These are phyloP conservation scores for Trichopria drosophilae DNA, from an alignment of 2,888 invertebrate species.

Conservation along the genomic window DNA sequence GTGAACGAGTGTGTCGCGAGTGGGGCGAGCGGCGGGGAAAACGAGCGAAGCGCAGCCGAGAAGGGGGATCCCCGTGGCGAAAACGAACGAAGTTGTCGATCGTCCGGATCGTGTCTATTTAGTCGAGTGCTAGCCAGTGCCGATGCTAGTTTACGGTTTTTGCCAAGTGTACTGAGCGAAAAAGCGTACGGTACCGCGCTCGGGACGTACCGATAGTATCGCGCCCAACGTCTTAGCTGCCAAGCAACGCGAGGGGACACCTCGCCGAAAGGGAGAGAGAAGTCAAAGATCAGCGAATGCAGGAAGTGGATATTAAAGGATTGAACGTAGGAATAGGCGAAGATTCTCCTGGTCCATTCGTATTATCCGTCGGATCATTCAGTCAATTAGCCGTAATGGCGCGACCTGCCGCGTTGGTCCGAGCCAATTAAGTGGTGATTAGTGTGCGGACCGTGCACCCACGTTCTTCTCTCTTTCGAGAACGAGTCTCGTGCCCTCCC, in stretches of 20 bases:
- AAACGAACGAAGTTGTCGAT: slow-evolving; percentile 32
- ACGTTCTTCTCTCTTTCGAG: slow-evolving; percentile 21
- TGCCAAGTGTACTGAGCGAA: slow-evolving; percentile 1
- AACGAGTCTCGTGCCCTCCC: too few species aligned
- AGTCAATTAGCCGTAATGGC: slow-evolving; percentile 48
- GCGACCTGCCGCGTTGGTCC: slow-evolving; percentile 45
- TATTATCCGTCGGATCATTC: slow-evolving; percentile 41
- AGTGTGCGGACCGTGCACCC: slow-evolving; percentile 39
- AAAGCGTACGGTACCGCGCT: too few species aligned
- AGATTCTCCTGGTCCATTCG: slow-evolving; percentile 31
- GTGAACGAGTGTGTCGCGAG: slow-evolving; percentile 32
- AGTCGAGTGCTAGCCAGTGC: slow-evolving; percentile 45
- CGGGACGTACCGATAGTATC: not conserved
- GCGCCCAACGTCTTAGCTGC: not conserved
- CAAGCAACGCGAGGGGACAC: slow-evolving; percentile 1
- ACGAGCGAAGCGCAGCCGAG: too few species aligned
- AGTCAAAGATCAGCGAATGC: too few species aligned
- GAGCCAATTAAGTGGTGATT: slow-evolving; percentile 49
- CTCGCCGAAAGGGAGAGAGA: too few species aligned
- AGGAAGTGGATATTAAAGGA: too few species aligned
- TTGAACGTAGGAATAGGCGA: not conserved
- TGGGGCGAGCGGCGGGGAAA: slow-evolving; percentile 27
- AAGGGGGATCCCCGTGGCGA: too few species aligned
- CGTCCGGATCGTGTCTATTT: slow-evolving; percentile 33
- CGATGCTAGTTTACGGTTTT: slow-evolving; percentile 26